These are phyloP conservation scores for Tanytarsus gracilentus DNA, from an alignment of 2,888 invertebrate species.

Conservation along the genomic window DNA sequence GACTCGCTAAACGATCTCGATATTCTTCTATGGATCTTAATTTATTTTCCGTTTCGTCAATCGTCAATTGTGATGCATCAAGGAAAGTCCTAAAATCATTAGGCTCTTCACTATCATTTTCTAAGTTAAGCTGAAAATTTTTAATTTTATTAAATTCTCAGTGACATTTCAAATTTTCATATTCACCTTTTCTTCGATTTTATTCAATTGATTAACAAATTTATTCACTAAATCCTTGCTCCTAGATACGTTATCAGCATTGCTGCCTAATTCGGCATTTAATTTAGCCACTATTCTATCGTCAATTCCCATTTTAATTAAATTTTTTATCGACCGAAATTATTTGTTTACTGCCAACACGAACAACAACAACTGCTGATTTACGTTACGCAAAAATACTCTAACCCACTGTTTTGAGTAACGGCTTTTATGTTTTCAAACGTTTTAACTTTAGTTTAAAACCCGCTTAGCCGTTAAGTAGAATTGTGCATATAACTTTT, in stretches of 20 bases:
- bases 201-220: constrained; percentile 36
- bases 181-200: constrained; percentile 36
- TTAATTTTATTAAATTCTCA: constrained; percentile 20
- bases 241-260: constrained; percentile 47
- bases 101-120: constrained; percentile 51
- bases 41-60: constrained; percentile 44
- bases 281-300: constrained; percentile 45
- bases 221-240: constrained; percentile 44
- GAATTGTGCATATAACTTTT: too few species aligned
- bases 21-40: constrained; percentile 45
- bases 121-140: constrained; percentile 50
- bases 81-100: constrained; percentile 55
- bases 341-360: too few species aligned
- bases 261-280: constrained; percentile 48
- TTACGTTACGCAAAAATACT: too few species aligned
- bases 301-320: constrained; percentile 35
- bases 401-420: too few species aligned
- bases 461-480: too few species aligned
- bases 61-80: constrained; percentile 50
- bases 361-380: too few species aligned
- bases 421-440: too few species aligned
- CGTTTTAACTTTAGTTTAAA: too few species aligned
- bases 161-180: background rate
- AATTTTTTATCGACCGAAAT: too few species aligned
- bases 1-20: constrained; percentile 43